Evolutionary conservation across 2,113 vertebrate species (phyloP), one percentile per base, ranked within the genome.

Genomic region (Lepus timidus): DNA sequence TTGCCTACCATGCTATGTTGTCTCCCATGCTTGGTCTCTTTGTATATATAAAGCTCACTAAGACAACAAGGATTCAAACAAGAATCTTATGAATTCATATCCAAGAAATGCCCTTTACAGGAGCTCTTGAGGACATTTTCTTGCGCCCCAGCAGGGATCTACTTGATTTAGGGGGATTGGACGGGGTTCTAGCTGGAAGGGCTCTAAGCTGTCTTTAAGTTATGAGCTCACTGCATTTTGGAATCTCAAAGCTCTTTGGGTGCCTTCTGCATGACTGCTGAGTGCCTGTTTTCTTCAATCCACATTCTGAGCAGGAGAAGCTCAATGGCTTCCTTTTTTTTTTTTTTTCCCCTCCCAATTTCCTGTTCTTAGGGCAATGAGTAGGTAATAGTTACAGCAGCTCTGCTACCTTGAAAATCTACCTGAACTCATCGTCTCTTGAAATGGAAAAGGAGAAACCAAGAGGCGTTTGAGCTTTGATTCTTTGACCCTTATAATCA

Each of bases 271-370:
- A 80, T 90, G 73, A 81, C 64, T 85, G 39, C 3, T 27, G 23
- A 68, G 84, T 22, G 19, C 65, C 44, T 70, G 9, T 70, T 89
- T 94, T 36, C 58, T 74, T 78, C 79, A 94, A 93, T 70, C 70
- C 65, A 31, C 85, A 81, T 97, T 96, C 97, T 75, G 49, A 19
- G 93, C 97, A 67, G 81, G 51, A 97, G 93, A 94, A 70, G 67
- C 44, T 44, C 89, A 89, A 93, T 93, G 31, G 65, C 23, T 88
- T 90, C 71, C 76, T 44, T 71, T 91, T 65, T 25, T 75, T 49
- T 36, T n/a, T 67, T 25, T 75, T 51, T 25, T 27, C 17, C 9
- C 31, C 49, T 92, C 92, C 17, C 55, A 88, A 36, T 87, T 67
- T 87, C 68, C 78, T 83, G 49, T 62, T 65, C 65, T 29, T 52